Evolutionary conservation across 2,888 invertebrate genomes (phyloP), one percentile per base, ranked within the genome.

Genomic region (Eubasilissa splendida): DNA sequence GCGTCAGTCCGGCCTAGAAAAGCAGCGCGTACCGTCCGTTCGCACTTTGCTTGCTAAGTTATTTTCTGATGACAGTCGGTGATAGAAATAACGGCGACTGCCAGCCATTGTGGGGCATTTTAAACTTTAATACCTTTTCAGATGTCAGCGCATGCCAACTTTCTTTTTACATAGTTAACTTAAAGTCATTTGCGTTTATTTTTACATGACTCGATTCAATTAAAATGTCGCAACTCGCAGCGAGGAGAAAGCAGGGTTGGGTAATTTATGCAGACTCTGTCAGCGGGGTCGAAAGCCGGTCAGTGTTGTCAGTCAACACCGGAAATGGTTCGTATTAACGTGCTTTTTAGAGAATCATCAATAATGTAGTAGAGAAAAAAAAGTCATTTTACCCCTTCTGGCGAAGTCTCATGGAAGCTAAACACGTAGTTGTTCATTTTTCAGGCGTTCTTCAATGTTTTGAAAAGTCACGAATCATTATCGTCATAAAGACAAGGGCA

Each of bases 1-100:
- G 78, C 53, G 80, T 77, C 42, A 58, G 58, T 65, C 33, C 79
- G 79, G 75, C 81, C 81, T 70, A 81, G 81, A 81, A 79, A 81
- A 71, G 76, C 76, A 76, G 53, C 33, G 81, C 81, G 81, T 76
- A 70, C 63, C 79, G 42, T 31, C 58, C 33, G 70, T 52, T 70
- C 80, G 77, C 77, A 80, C 73, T 75, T 58, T 68, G 79, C 75
- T 71, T 80, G 68, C 77, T 53, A 65, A 80, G 53, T 80, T 50
- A 53, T 79, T 79, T 65, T 79, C 73, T 52, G 73, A 74, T 79
- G 73, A 74, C 79, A 74, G 53, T 33, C 59, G 66, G 56, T 74
- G 71, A 71, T 63, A 22, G 71, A 31, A 59, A 58, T 71, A 78
- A 63, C 73, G 78, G 73, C 59, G 54, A n/a, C 14, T 59, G 12